Conservation (phyloP, 2,888 invertebrate species). For the Ectemnius continuus region DNA sequence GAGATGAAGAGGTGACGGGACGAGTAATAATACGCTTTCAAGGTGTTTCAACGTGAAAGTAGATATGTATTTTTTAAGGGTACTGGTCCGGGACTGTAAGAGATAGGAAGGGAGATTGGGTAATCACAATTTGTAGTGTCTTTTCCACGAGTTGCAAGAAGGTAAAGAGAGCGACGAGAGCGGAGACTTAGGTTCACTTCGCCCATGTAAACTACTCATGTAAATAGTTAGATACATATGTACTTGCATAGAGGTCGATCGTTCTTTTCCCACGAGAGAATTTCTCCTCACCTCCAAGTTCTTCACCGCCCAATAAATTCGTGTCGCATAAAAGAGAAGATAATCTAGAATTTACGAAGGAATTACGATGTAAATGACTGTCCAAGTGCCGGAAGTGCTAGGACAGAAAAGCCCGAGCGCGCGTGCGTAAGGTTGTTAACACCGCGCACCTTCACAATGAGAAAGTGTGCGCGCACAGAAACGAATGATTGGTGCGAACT, state of each 20-base stretch:
- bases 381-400: constrained; percentile 9
- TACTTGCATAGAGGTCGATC: constrained; percentile 13
- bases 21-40: constrained; percentile 28
- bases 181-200: background rate
- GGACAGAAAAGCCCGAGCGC: constrained; percentile 2
- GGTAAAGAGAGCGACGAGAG: background rate
- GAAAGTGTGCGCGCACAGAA: background rate
- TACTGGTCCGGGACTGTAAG: constrained; percentile 33
- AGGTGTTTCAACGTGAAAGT: constrained; percentile 43
- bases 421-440: too few species aligned
- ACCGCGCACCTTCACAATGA: background rate
- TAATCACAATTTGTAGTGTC: constrained; percentile 25
- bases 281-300: background rate
- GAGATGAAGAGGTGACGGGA: constrained; percentile 22
- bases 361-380: constrained; percentile 25
- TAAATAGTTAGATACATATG: constrained; percentile 4
- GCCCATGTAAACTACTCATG: background rate
- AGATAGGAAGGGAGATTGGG: constrained; percentile 14
- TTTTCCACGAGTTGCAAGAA: constrained; percentile 18
- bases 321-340: constrained; percentile 26
- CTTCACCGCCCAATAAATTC: constrained; percentile 24
- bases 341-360: constrained; percentile 33
- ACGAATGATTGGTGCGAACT: too few species aligned
- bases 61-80: constrained; percentile 53
- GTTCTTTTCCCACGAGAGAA: constrained; percentile 3